Percentiles rank a stretch among this genome's conserved stretches.
These are phyloP conservation scores for Gibbula magus DNA, from an alignment of 2,888 invertebrate genomes.

Conservation along the genomic window DNA sequence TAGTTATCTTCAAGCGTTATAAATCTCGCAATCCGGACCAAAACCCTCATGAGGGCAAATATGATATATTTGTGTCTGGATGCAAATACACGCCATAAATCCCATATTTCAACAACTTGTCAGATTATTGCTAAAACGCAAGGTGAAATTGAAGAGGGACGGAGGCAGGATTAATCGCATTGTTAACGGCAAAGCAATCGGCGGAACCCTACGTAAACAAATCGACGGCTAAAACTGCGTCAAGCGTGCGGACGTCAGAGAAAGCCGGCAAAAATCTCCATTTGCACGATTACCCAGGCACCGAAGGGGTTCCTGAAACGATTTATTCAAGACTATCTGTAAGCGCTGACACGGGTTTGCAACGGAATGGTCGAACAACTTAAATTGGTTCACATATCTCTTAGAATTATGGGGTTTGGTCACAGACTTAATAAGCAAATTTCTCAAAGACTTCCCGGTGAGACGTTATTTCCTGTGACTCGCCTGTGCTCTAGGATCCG, in stretches of 20 bases:
- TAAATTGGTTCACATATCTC: background rate
- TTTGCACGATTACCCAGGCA: background rate
- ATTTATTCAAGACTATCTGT: conserved; percentile 11
- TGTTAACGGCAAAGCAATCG: conserved; percentile 7
- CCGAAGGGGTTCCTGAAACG: background rate
- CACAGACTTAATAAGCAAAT: background rate
- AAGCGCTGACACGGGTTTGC: background rate
- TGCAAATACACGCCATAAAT: background rate
- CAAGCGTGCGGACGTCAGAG: conserved; percentile 19
- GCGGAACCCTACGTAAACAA: background rate
- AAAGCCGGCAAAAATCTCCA: background rate
- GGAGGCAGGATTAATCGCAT: background rate
- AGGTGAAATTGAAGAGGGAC: background rate
- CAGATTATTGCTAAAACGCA: background rate
- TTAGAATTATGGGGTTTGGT: background rate
- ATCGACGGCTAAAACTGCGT: background rate
- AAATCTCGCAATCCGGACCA: too few relatives aligned
- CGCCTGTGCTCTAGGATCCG: background rate
- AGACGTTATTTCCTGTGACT: background rate
- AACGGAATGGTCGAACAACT: background rate
- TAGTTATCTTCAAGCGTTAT: too few relatives aligned
- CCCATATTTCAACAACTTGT: conserved; percentile 1
- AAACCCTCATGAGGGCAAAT: background rate
- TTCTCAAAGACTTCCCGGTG: background rate
- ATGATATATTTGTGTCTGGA: background rate